phyloP scores from a whole-genome alignment of 1,140 invertebrate species.

The Orussus abietinus region DNA sequence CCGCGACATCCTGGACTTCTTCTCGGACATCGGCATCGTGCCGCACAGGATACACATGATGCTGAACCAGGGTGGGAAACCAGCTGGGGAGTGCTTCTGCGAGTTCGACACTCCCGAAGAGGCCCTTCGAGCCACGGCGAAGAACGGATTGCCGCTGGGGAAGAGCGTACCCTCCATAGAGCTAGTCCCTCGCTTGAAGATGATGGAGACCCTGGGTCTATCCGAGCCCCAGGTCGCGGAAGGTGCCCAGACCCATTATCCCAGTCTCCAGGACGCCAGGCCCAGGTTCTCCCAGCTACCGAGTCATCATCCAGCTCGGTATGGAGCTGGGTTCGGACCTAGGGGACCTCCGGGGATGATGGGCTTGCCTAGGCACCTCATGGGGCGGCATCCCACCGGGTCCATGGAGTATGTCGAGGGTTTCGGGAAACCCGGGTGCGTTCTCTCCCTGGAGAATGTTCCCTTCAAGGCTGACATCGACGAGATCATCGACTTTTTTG shows the following conservation, averaged over 20 bases:
- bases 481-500: conserved; percentile 85
- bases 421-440: conserved; percentile 76
- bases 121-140: conserved; percentile 64
- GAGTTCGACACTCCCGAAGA: conserved; percentile 72
- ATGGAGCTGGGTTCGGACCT: conserved; percentile 38
- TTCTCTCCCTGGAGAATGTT: conserved; percentile 79
- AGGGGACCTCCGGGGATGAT: conserved; percentile 43
- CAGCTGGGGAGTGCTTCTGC: conserved; percentile 80
- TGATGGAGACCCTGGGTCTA: conserved; percentile 49
- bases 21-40: conserved; percentile 69
- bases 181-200: conserved; percentile 62
- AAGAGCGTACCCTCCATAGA: conserved; percentile 64
- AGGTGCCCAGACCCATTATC: conserved; percentile 15
- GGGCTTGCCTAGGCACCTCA: conserved; percentile 42
- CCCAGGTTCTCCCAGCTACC: conserved; percentile 39
- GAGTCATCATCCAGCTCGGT: conserved; percentile 37
- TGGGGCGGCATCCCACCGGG: conserved; percentile 28
- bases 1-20: conserved; percentile 75
- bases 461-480: conserved; percentile 80
- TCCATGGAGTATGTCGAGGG: conserved; percentile 51
- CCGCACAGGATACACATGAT: conserved; percentile 77
- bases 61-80: conserved; percentile 62
- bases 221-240: conserved; percentile 30
- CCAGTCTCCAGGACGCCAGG: conserved; percentile 31
- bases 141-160: conserved; percentile 67